A percentile compares a stretch with the other conserved stretches of the same genome.
Conservation (phyloP, 2,113 vertebrate genomes). For the Psammodynastes pulverulentus region DNA sequence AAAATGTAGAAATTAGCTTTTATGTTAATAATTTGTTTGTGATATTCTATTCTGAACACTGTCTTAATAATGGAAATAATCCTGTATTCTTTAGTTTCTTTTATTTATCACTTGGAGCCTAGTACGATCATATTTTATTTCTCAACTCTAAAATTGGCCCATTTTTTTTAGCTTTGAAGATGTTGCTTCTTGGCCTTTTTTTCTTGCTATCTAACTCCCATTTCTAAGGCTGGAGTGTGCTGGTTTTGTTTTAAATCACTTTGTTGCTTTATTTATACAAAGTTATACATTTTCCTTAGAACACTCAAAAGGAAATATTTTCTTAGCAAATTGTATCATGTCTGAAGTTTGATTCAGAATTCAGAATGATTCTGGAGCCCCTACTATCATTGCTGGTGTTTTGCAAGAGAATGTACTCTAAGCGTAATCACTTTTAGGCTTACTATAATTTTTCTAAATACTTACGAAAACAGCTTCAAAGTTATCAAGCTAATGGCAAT, state of each 20-base stretch:
- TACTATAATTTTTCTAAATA: neutral
- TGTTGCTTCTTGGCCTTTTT: neutral
- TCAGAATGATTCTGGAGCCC: too few relatives aligned
- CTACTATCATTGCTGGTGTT: neutral
- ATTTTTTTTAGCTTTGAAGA: neutral
- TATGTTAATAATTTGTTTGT: neutral
- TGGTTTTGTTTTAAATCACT: neutral
- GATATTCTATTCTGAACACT: neutral
- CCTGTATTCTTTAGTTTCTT: neutral
- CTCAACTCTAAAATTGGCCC: neutral
- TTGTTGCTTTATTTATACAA: neutral
- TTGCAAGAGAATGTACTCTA: neutral
- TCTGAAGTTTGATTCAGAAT: too few relatives aligned
- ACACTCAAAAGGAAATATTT: too few relatives aligned
- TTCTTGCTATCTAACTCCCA: neutral
- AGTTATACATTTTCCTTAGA: neutral
- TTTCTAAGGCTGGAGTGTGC: neutral
- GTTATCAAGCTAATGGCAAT: neutral
- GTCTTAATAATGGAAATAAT: neutral
- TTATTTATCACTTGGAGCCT: neutral
- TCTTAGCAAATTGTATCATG: too few relatives aligned
- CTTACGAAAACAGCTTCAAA: neutral
- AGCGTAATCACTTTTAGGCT: neutral
- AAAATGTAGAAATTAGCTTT: neutral
- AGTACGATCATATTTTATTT: neutral